Evolutionary conservation across 1,140 invertebrate genomes (phyloP), one percentile per base, ranked within the genome.

Genomic region (Geopemphigus sp.): DNA sequence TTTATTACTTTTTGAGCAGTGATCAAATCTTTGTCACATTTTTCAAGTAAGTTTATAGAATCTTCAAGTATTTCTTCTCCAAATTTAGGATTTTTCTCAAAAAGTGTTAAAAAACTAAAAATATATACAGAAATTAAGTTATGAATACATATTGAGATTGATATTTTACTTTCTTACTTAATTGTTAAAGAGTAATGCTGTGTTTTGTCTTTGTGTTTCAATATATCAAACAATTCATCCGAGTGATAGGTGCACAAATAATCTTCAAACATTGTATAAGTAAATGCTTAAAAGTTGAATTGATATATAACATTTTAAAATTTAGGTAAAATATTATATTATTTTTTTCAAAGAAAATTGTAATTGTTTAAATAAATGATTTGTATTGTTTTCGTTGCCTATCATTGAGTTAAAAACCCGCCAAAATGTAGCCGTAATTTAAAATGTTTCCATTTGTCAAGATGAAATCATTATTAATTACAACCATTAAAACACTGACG

Each of bases 61-160:
- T 85, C 83, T 12, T 85, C 84, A 47, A 91, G 84, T 74, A 93
- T 85, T 80, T 86, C 85, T 82, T 89, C 86, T 29, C 89, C 90
- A 24, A 88, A 84, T 80, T 88, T 85, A 14, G 87, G 84, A 84
- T 88, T 86, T 74, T 84, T 86, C 83, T 90, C 90, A 85, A 90
- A 90, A 66, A 92, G 83, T 5, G 87, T 87, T 81, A 90, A 85
- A 83, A 91, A 90, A 85, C 91, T 92, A 84, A 82, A 86, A 87
- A 83, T 83, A 82, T 81, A 82, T 57, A 81, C 22, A 81, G 53
- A n/a, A 80, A 70, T 26, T 61, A 74, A 4, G 32, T 39, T 39
- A 72, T 70, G 64, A 66, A 64, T 76, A 45, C 2, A 56, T 66
- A 53, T 50, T 70, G 66, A 82, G 70, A 24, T 83, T 57, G 59